Evolutionary conservation across 2,888 invertebrate genomes (phyloP).

Genomic region (Deilephila porcellus): DNA sequence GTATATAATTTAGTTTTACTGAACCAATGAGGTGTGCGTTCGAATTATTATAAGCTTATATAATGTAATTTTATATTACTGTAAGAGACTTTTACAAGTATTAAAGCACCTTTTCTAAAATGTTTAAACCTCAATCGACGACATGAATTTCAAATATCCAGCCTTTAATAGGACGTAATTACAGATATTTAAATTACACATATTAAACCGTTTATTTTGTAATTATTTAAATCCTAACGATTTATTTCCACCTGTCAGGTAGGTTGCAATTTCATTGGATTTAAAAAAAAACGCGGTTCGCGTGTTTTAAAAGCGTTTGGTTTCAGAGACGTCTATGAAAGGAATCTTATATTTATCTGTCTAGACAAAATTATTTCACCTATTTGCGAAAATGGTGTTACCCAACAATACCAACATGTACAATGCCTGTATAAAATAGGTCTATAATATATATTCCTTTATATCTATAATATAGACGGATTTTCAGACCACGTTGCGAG

Average conservation of each 20-base stretch:
- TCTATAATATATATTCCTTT: no score
- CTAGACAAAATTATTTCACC: background rate
- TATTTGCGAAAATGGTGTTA: background rate
- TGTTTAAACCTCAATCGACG: background rate
- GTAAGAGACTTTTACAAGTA: background rate
- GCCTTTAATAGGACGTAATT: background rate
- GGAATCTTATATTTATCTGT: background rate
- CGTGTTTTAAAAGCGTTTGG: background rate
- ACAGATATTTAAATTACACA: conserved; percentile 3
- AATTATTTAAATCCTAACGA: background rate
- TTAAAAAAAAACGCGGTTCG: background rate
- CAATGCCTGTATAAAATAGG: no score
- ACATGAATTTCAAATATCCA: background rate
- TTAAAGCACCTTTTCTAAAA: background rate
- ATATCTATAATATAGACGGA: no score
- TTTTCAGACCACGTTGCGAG: no score
- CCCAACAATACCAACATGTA: background rate
- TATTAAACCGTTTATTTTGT: background rate
- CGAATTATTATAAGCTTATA: background rate
- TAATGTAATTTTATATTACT: background rate
- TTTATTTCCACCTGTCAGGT: background rate
- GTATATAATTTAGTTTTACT: no score
- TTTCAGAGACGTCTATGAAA: background rate
- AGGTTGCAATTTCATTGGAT: background rate
- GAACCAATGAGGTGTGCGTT: no score